phyloP scores from a whole-genome alignment of 2,113 vertebrate species.

The Onychostruthus taczanowskii region DNA sequence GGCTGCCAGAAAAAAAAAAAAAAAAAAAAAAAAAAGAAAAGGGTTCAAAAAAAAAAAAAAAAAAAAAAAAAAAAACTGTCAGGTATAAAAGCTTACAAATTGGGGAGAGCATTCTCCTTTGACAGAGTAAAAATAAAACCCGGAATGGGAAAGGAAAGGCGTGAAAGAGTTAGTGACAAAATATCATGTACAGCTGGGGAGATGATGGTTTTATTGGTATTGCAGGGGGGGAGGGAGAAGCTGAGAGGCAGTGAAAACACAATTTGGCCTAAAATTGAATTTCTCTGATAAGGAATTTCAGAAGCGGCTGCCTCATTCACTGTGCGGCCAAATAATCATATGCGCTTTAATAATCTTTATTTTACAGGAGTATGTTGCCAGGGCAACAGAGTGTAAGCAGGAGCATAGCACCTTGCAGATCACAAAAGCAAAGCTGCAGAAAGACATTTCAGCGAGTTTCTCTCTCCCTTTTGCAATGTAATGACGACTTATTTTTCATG shows the following conservation, averaged over 20 bases:
- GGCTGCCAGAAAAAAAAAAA: neutral
- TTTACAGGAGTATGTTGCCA: constrained; percentile 84
- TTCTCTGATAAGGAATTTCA: constrained; percentile 82
- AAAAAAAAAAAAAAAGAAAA: neutral
- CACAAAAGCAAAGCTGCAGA: constrained; percentile 81
- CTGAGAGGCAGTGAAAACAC: constrained; percentile 77
- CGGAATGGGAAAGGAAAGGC: constrained; percentile 48
- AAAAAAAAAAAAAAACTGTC: too few relatives aligned
- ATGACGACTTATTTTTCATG: constrained; percentile 77
- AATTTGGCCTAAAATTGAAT: constrained; percentile 81
- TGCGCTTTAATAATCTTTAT: constrained; percentile 86
- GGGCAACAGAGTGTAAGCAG: constrained; percentile 80
- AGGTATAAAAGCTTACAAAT: neutral
- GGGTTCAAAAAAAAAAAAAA: too few relatives aligned
- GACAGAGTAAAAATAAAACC: constrained; percentile 62
- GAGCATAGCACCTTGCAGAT: constrained; percentile 79
- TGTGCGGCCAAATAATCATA: constrained; percentile 82
- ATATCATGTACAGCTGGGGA: constrained; percentile 60
- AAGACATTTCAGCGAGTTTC: constrained; percentile 77
- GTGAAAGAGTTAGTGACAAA: constrained; percentile 70
- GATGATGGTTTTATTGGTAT: constrained; percentile 78
- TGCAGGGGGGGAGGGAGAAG: constrained; percentile 57
- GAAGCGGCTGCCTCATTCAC: constrained; percentile 79
- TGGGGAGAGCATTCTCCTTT: constrained; percentile 29
- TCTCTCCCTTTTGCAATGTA: constrained; percentile 72